phyloP scores from a whole-genome alignment of 2,888 invertebrate genomes.

The Polydrusus tereticollis region DNA sequence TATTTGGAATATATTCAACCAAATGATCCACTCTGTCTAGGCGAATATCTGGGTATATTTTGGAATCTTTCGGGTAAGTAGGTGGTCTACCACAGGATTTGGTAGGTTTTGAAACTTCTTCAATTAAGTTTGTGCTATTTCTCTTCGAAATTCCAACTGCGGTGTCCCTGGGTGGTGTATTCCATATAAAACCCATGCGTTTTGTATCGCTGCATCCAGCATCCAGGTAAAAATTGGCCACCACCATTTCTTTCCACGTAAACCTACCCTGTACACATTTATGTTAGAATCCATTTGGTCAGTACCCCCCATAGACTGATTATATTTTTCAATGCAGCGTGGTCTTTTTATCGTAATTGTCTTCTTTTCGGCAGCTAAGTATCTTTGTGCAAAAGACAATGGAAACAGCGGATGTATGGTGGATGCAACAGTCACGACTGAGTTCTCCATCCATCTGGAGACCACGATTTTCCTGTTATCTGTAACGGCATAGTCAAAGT shows the following conservation, averaged over 20 bases:
- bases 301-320: conserved; percentile 16
- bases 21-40: conserved; percentile 33
- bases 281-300: conserved; percentile 33
- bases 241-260: conserved; percentile 47
- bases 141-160: conserved; percentile 46
- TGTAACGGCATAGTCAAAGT: neutral
- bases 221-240: conserved; percentile 49
- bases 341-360: conserved; percentile 18
- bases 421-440: conserved; percentile 18
- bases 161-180: conserved; percentile 8
- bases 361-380: conserved; percentile 1
- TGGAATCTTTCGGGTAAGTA: neutral
- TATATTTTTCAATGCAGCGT: conserved; percentile 20
- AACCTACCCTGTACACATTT: neutral
- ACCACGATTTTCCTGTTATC: conserved; percentile 5
- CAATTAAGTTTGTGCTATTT: conserved; percentile 44
- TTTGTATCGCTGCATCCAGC: no score
- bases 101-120: conserved; percentile 28
- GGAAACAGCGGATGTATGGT: conserved; percentile 13
- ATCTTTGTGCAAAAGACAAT: neutral
- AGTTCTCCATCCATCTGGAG: conserved; percentile 32
- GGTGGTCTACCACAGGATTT: conserved; percentile 5
- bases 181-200: conserved; percentile 47
- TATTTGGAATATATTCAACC: conserved; percentile 26
- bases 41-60: no score